Conservation (phyloP, 1,140 invertebrate genomes). For the Orchestia grillus region DNA sequence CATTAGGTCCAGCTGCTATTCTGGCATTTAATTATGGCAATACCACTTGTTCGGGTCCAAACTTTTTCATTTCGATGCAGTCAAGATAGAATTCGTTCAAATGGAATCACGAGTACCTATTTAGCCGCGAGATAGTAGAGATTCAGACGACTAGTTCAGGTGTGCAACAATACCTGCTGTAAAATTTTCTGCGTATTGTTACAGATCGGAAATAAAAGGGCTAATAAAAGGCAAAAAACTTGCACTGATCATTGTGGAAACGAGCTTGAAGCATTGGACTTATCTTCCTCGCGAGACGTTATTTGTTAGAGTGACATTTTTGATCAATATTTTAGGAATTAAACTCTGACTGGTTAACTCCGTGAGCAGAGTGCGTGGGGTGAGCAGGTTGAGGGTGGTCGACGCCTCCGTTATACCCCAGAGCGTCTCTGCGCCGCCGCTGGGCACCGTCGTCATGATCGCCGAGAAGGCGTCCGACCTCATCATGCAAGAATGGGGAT, state of each 20-base stretch:
- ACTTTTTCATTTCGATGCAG: too few relatives aligned
- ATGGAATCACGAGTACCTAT: too few relatives aligned
- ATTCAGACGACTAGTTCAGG: too few relatives aligned
- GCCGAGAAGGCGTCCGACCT: slow-evolving; percentile 79
- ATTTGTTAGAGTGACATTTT: not conserved
- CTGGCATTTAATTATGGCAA: too few relatives aligned
- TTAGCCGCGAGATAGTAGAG: too few relatives aligned
- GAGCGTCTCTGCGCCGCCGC: slow-evolving; percentile 79
- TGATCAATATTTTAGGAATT: too few relatives aligned
- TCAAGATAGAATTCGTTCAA: too few relatives aligned
- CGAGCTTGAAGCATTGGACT: not conserved
- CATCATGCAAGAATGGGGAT: slow-evolving; percentile 72
- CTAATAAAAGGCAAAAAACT: not conserved
- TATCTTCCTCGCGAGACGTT: not conserved
- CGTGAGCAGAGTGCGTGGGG: slow-evolving; percentile 75
- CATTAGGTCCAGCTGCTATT: too few relatives aligned
- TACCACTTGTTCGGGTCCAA: too few relatives aligned
- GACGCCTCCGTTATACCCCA: slow-evolving; percentile 82
- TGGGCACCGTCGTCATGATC: slow-evolving; percentile 79
- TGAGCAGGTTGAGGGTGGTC: slow-evolving; percentile 77
- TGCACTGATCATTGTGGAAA: too few relatives aligned
- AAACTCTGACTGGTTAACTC: not conserved
- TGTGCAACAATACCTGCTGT: too few relatives aligned
- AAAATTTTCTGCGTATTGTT: too few relatives aligned
- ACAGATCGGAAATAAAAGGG: not conserved